Base-by-base conservation (phyloP, 2,797 vertebrate genomes). In the Nasua narica region DNA sequence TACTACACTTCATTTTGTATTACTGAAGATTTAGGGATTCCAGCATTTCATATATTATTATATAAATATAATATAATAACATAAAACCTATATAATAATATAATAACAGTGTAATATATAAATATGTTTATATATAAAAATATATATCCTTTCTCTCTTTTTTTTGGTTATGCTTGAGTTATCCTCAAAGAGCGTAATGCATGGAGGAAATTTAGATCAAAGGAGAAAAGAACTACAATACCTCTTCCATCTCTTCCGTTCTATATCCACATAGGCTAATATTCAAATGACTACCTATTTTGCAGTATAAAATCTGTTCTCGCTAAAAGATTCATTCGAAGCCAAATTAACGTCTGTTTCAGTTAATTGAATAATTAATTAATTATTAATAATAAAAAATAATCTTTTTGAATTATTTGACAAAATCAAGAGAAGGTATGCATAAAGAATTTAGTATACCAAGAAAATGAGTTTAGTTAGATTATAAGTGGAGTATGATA, bases 401-500 rank as follows among this genome's bases (percentile, higher is more conserved):
- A n/a, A n/a, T n/a, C n/a, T n/a, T n/a, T 94, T 67, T 14, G 78
- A 96, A 97, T 96, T 95, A 83, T 77, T 32, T 94, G 96, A 97
- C 77, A 97, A 95, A 97, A 95, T 95, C 84, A 90, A 93, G 89
- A 91, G 76, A 82, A 48, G 79, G n/a, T 96, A 93, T 95, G 43
- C 84, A 85, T 77, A 96, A 96, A 94, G 12, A 74, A 78, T 94
- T 96, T 96, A 96, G 32, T 56, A 96, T 95, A 94, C 46, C 54
- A 95, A 94, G 95, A 94, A 96, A 95, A 96, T 93, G 67, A 91
- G 54, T 96, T 95, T 96, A 87, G 92, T 81, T 81, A 91, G 93
- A 94, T 97, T 97, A 86, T 87, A 90, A 96, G 62, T 83, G 87
- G 58, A 54, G 37, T 96, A 82, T 74, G 94, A 84, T 82, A 95